Conservation (phyloP, 2,888 invertebrate genomes). For the Cyaniris semiargus region DNA sequence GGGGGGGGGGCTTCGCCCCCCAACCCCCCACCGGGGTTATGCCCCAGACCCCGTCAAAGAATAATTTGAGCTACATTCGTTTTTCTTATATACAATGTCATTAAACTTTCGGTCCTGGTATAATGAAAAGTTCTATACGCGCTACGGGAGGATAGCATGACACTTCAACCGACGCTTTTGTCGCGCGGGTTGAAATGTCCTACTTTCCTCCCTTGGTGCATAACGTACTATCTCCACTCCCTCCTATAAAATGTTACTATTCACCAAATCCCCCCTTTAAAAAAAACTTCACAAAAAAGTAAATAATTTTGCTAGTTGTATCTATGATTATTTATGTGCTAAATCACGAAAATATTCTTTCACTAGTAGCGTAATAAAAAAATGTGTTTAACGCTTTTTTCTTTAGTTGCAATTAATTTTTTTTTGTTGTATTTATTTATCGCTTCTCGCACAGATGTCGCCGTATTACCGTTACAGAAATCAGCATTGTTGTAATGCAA, state of each 20-base stretch:
- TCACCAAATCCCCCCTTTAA: not conserved
- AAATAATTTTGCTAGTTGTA: not conserved
- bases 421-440: slow-evolving; percentile 45
- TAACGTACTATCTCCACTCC: no score
- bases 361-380: not conserved
- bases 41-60: no score
- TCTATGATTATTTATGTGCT: not conserved
- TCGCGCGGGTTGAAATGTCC: no score
- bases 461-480: slow-evolving; percentile 73
- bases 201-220: no score
- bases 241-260: not conserved
- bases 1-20: no score
- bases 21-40: no score
- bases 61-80: no score
- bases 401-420: slow-evolving; percentile 34
- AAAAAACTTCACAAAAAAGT: not conserved
- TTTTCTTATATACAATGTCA: no score
- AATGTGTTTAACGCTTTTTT: slow-evolving; percentile 32
- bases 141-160: no score
- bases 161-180: no score
- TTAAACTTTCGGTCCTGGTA: no score
- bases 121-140: no score
- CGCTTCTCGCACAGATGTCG: slow-evolving; percentile 68
- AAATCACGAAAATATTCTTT: not conserved
- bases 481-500: slow-evolving; percentile 73